Evolutionary conservation across 1,140 invertebrate species (phyloP).

Genomic region (Hetaerina americana): DNA sequence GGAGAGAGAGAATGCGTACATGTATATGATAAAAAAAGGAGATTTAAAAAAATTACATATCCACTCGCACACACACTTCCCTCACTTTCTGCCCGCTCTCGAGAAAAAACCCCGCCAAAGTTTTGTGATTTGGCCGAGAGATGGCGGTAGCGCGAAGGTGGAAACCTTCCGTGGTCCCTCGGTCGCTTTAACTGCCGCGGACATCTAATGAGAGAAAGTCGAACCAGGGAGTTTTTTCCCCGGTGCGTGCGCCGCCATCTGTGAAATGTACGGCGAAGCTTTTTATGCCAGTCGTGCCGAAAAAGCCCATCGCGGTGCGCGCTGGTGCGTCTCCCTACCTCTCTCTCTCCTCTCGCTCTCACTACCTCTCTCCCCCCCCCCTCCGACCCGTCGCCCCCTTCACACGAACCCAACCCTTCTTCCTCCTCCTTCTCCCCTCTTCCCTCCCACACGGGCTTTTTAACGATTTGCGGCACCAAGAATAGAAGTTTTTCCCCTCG

Average conservation of each 20-base stretch:
- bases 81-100: too few species aligned
- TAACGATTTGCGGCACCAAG: neutral
- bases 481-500: neutral
- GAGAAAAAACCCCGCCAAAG: neutral
- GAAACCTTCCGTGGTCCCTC: neutral
- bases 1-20: too few species aligned
- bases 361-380: too few species aligned
- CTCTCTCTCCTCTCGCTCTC: too few species aligned
- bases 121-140: neutral
- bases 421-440: too few species aligned
- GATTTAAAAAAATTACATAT: too few species aligned
- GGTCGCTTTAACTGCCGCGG: neutral
- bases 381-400: too few species aligned
- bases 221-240: neutral
- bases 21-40: too few species aligned
- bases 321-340: neutral
- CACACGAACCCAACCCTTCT: too few species aligned
- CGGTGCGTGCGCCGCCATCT: neutral
- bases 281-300: too few species aligned
- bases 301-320: neutral
- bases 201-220: neutral
- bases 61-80: too few species aligned
- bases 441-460: too few species aligned
- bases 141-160: neutral
- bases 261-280: neutral